phyloP scores from a whole-genome alignment of 2,797 vertebrate species.

The Sebastes kiyomatsui region DNA sequence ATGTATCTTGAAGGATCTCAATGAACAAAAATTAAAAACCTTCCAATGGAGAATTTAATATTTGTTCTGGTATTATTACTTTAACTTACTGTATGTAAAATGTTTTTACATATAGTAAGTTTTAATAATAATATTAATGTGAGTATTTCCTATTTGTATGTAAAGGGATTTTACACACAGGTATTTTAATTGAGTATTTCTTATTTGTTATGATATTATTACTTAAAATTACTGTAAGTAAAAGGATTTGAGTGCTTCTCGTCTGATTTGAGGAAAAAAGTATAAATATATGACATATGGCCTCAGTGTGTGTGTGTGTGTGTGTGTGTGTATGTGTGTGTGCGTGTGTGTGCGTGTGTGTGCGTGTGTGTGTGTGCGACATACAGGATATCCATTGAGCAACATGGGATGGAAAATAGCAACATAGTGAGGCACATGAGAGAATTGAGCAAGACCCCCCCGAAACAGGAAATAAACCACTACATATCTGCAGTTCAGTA shows the following conservation, averaged over 20 bases:
- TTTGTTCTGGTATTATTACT: not conserved
- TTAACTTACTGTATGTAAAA: not conserved
- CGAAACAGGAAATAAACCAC: conserved; percentile 56
- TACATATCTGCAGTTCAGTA: not conserved
- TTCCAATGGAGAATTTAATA: not conserved
- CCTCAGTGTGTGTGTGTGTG: not conserved
- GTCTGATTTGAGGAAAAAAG: not conserved
- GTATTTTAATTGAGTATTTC: not conserved
- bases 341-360: not conserved
- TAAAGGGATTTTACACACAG: not conserved
- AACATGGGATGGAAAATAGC: conserved; percentile 28
- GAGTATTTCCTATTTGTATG: not conserved
- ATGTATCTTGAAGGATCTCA: not conserved
- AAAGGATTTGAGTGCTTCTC: not conserved
- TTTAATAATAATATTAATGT: not conserved
- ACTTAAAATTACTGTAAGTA: not conserved
- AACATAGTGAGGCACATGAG: not conserved
- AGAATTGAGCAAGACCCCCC: conserved; percentile 11
- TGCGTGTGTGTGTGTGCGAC: not conserved
- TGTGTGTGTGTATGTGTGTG: not conserved
- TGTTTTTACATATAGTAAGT: not conserved
- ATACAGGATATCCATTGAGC: conserved; percentile 6
- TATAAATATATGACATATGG: not conserved
- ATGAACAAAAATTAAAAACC: not conserved
- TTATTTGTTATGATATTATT: not conserved